Conservation (phyloP, 2,113 vertebrate species). For the Anhinga anhinga region DNA sequence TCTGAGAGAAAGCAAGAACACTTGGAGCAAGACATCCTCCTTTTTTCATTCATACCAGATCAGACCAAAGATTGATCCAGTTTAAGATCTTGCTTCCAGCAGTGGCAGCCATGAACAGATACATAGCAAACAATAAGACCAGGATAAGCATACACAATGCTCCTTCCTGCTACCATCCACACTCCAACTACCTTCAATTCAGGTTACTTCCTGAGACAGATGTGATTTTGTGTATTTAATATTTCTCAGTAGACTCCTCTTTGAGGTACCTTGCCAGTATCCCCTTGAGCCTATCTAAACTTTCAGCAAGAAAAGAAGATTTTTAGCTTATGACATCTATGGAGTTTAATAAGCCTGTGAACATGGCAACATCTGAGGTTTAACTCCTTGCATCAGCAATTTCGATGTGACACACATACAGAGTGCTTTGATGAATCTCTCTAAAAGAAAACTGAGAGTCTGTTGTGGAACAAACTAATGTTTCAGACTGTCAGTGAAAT, state of each 20-base stretch:
- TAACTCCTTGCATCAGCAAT: background rate
- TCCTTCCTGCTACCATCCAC: background rate
- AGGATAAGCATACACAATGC: background rate
- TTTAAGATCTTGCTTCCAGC: background rate
- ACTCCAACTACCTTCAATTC: background rate
- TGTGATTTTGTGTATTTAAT: background rate
- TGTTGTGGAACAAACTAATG: background rate
- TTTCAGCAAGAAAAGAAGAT: background rate
- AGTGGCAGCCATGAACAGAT: background rate
- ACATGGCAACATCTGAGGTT: background rate
- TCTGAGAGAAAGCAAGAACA: background rate
- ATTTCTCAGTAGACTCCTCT: background rate
- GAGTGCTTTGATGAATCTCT: background rate
- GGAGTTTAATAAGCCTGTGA: background rate
- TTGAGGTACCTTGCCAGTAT: background rate
- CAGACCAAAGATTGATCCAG: background rate
- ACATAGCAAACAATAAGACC: background rate
- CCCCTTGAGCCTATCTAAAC: background rate
- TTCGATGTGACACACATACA: background rate
- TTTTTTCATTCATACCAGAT: background rate
- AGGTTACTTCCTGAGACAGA: background rate
- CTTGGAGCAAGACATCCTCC: background rate
- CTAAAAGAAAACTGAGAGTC: background rate
- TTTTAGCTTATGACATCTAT: background rate
- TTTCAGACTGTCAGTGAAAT: background rate